Conservation (phyloP, 1,140 invertebrate genomes). For the Drosophila hydei region DNA sequence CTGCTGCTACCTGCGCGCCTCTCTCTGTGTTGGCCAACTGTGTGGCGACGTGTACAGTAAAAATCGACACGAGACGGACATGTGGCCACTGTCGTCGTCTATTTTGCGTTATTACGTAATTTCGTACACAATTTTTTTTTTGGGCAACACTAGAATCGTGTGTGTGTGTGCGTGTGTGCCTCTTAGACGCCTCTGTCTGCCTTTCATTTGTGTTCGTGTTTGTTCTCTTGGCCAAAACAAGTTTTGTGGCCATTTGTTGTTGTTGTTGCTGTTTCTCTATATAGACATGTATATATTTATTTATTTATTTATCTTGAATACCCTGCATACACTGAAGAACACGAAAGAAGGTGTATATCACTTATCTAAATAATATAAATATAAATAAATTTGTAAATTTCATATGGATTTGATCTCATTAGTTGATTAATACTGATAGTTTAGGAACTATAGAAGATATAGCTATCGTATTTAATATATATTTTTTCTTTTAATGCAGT, state of each 20-base stretch:
- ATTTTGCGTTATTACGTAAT: constrained; percentile 66
- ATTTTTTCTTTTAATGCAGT: too few species aligned
- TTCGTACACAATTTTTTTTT: constrained; percentile 39
- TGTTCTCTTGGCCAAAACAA: constrained; percentile 59
- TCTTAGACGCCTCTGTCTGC: constrained; percentile 42
- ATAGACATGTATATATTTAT: constrained; percentile 40
- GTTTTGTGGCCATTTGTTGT: constrained; percentile 40
- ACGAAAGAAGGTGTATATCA: too few species aligned
- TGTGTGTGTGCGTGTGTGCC: constrained; percentile 21
- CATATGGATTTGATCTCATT: too few species aligned
- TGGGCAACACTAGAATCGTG: constrained; percentile 44
- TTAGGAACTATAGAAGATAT: too few species aligned
- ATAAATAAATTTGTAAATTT: too few species aligned
- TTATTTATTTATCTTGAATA: constrained; percentile 66
- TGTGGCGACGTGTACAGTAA: constrained; percentile 47
- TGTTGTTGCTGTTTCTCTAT: constrained; percentile 31
- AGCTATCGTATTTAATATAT: too few species aligned
- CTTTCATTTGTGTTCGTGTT: constrained; percentile 30
- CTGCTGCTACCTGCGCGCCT: constrained; percentile 18
- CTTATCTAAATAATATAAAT: too few species aligned
- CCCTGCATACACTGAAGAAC: background rate
- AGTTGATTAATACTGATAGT: too few species aligned
- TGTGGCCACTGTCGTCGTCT: constrained; percentile 46
- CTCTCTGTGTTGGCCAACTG: constrained; percentile 27
- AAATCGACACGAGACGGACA: constrained; percentile 35